Evolutionary conservation across 53 echinoderm and acorn worm species (phyloP).

Genomic region (Antedon mediterranea): DNA sequence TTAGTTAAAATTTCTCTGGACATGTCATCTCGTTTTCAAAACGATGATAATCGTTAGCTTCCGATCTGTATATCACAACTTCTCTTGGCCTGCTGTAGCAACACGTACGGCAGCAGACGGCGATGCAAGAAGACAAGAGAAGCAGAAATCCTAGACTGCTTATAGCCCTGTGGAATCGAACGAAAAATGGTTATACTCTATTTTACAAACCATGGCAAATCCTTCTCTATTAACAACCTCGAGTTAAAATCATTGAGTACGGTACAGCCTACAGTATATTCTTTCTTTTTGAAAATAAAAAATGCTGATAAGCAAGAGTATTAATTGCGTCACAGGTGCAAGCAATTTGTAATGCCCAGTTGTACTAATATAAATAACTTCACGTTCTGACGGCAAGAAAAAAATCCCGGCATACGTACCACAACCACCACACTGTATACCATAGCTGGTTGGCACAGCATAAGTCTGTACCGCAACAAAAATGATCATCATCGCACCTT

Average conservation of each 20-base stretch:
- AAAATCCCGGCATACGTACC: not conserved
- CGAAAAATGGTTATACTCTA: no score
- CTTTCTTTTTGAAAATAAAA: no score
- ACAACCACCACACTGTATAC: not conserved
- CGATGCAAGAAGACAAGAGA: not conserved
- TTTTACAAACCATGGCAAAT: no score
- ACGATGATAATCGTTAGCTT: not conserved
- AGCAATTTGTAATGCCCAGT: no score
- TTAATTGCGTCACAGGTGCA: no score
- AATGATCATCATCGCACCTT: not conserved
- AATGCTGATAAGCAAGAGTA: no score
- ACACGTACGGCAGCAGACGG: not conserved
- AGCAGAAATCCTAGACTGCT: not conserved
- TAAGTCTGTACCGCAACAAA: not conserved
- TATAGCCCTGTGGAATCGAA: not conserved
- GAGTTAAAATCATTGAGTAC: no score
- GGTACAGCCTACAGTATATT: no score
- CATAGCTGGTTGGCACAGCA: not conserved
- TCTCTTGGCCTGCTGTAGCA: not conserved
- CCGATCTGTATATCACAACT: not conserved
- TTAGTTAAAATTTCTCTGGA: not conserved
- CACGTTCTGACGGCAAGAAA: no score
- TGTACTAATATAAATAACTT: no score
- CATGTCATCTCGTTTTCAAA: not conserved
- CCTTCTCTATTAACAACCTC: no score